Evolutionary conservation across 2,888 invertebrate species (phyloP).

Genomic region (Dendrolimus houi): DNA sequence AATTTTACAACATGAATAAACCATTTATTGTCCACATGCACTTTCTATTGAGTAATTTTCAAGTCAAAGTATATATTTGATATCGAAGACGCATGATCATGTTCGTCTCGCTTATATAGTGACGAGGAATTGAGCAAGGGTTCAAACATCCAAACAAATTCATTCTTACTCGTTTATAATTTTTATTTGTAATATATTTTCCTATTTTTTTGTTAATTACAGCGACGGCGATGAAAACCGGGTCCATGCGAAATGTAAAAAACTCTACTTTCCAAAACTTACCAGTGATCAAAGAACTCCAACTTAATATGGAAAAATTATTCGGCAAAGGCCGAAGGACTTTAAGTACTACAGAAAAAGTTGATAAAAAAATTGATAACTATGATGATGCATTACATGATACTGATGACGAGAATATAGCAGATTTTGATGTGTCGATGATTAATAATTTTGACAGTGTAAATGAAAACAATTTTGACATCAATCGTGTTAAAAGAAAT

Average conservation of each 20-base stretch:
- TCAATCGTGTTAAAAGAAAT: conserved; percentile 6
- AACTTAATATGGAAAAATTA: conserved; percentile 8
- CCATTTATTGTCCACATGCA: too few species aligned
- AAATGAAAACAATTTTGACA: conserved; percentile 1
- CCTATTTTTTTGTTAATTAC: not conserved
- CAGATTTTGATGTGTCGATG: too few species aligned
- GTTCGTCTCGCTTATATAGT: too few species aligned
- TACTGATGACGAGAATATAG: too few species aligned
- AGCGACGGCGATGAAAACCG: not conserved
- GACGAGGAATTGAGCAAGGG: too few species aligned
- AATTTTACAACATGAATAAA: not conserved
- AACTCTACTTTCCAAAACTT: not conserved
- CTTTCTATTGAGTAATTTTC: too few species aligned
- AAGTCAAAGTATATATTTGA: too few species aligned
- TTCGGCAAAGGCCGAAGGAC: conserved; percentile 5
- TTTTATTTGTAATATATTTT: not conserved
- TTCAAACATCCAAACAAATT: too few species aligned
- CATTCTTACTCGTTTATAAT: not conserved
- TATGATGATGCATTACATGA: too few species aligned
- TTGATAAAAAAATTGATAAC: not conserved
- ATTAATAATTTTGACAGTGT: too few species aligned
- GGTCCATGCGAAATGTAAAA: not conserved
- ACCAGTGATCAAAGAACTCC: not conserved
- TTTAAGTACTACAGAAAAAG: not conserved
- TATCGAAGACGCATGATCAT: too few species aligned